Evolutionary conservation across 2,113 vertebrate genomes (phyloP).

Genomic region (Serilophus lunatus): DNA sequence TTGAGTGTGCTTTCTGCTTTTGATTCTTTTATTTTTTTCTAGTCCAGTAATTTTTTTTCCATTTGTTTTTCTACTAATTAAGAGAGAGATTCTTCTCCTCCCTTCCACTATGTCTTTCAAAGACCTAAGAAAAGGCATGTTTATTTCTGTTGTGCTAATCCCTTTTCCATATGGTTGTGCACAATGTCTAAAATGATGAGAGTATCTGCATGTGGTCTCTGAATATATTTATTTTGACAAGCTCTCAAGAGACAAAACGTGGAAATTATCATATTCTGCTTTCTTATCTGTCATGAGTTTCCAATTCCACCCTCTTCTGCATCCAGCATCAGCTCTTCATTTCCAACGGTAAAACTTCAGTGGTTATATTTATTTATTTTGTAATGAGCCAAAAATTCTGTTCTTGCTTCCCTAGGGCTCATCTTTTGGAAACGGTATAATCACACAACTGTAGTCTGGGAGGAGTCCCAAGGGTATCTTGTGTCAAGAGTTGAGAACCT

Average conservation of each 20-base stretch:
- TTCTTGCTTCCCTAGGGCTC: neutral
- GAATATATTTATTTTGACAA: constrained; percentile 55
- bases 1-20: neutral
- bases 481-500: neutral
- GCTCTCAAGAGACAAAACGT: neutral
- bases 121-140: constrained; percentile 5
- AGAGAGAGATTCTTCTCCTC: neutral
- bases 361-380: neutral
- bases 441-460: neutral
- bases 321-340: neutral
- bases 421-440: neutral
- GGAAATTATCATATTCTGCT: constrained; percentile 27
- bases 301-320: neutral
- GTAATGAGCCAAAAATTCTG: neutral
- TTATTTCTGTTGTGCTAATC: constrained; percentile 42
- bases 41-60: neutral
- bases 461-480: neutral
- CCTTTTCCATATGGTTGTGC: neutral
- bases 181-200: constrained; percentile 33
- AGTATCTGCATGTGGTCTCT: constrained; percentile 27
- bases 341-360: neutral
- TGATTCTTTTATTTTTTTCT: neutral
- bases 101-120: neutral
- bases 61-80: constrained; percentile 29
- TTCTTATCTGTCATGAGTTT: constrained; percentile 10